Evolutionary conservation across 2,888 invertebrate species (phyloP), one percentile per base, ranked within the genome.

Genomic region (Drosophila mettleri): DNA sequence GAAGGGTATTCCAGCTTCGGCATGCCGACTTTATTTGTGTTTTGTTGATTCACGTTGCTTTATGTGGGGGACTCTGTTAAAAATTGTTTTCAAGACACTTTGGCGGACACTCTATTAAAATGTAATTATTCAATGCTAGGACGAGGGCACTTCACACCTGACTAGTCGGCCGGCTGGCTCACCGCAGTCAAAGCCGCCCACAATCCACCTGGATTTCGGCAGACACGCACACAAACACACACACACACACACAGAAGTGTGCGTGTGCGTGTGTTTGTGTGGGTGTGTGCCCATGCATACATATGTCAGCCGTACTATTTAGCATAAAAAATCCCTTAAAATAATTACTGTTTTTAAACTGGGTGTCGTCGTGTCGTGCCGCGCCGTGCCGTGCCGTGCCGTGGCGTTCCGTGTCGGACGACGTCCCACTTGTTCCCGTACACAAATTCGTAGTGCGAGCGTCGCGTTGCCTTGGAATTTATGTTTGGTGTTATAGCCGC

Each of bases 91-190:
- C 55, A 78, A 84, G 80, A 70, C 78, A 81, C 78, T 84, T 78
- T 46, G 46, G 64, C 70, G 78, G 73, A 78, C 79, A 81, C 86
- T 89, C 89, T 85, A 89, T 89, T 87, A 86, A 88, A 89, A 87
- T 80, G 89, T 86, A 88, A 89, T 89, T 88, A 89, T 89, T 89
- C 87, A 89, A 71, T 77, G 85, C 80, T 84, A 78, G 75, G 85
- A 78, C 82, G 80, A 62, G 77, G 80, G 69, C 81, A 84, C 82
- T 85, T 85, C 69, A 69, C 82, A 82, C 82, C 79, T 81, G 76
- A 69, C 64, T 67, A 60, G 54, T 46, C 60, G 61, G 67, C 49
- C 2, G 43, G 43, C n/a, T 24, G 43, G 22, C 22, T 8, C 22
- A n/a, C 41, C 48, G n/a, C 45, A 36, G 34, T 45, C 27, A 16